phyloP scores from a whole-genome alignment of 2,797 vertebrate genomes.

The Crenichthys baileyi region DNA sequence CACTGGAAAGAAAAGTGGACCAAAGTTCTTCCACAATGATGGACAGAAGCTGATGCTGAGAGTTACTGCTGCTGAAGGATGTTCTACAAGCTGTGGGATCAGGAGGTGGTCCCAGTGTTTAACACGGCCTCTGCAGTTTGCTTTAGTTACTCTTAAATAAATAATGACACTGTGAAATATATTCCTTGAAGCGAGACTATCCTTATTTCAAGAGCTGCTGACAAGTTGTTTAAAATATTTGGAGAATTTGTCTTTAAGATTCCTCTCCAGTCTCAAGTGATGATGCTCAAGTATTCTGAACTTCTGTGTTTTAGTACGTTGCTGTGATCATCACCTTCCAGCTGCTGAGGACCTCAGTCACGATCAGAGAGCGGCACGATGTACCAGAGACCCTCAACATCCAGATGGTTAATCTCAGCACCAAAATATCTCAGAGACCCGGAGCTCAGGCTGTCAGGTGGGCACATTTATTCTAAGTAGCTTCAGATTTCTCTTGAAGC shows the following conservation, averaged over 20 bases:
- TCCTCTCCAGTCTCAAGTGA: background rate
- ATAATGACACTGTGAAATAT: too few relatives aligned
- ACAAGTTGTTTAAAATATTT: too few relatives aligned
- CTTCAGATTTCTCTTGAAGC: background rate
- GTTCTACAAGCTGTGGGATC: too few relatives aligned
- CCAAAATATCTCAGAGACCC: slow-evolving; percentile 90
- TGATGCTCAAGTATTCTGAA: background rate
- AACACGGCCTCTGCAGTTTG: too few relatives aligned
- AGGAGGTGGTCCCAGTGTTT: too few relatives aligned
- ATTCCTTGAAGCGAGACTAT: too few relatives aligned
- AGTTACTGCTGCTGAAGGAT: too few relatives aligned
- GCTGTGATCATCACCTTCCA: slow-evolving; percentile 89
- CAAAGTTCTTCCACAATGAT: too few relatives aligned
- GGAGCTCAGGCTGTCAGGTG: slow-evolving; percentile 95
- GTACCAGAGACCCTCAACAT: slow-evolving; percentile 92
- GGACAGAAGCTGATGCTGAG: too few relatives aligned
- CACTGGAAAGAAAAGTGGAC: too few relatives aligned
- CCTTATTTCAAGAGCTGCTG: too few relatives aligned
- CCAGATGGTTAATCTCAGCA: slow-evolving; percentile 92
- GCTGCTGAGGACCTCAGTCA: slow-evolving; percentile 90
- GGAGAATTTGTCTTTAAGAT: background rate
- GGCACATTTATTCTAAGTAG: slow-evolving; percentile 16
- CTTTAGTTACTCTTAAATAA: too few relatives aligned
- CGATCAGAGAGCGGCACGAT: slow-evolving; percentile 85
- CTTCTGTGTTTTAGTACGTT: slow-evolving; percentile 84